Base-by-base conservation (phyloP, 2,113 vertebrate species). In the Parotia lawesii region DNA sequence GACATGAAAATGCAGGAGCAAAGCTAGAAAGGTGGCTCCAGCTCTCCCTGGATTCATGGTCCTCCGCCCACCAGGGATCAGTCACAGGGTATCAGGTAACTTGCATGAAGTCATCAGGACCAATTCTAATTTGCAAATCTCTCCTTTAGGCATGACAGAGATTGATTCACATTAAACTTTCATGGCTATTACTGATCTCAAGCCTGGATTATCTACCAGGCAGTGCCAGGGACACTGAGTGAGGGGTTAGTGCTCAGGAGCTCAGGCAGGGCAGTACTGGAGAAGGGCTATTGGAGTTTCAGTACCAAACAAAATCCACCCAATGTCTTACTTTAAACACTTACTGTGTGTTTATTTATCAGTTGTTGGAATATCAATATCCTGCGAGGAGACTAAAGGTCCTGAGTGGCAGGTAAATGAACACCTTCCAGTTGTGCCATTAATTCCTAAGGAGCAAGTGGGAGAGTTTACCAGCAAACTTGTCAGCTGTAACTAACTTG, bases 381-480 rank as follows among this genome's bases (percentile, higher is more conserved):
- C n/a, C 48, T 86, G 56, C 2, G 4, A 84, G 65, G 37, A 92
- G 85, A 90, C 57, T 95, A 95, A 94, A 95, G 90, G 94, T 95
- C 94, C 87, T 6, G 0, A 23, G 37, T 57, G n/a, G 50, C 75
- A 88, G 69, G 92, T 95, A 93, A 97, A 97, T 96, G 85, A 95
- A 96, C 93, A 95, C 60, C 87, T 82, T 95, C 57, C 83, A 81
- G 93, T 94, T 96, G 90, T 83, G 87, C 75, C 72, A 95, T 97
- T 96, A 94, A 93, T 95, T 77, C 53, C 64, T 48, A 42, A 13
- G 82, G 17, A 95, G 25, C 15, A 5, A 93, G 64, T 53, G 31
- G 40, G 57, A 91, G 54, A 71, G 40, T 67, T 94, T 64, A 70
- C 54, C 60, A 51, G 67, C 42, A 76, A 89, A 90, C 56, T 56